Evolutionary conservation across 1,140 invertebrate species (phyloP).

Genomic region (Bombus difficillimus): DNA sequence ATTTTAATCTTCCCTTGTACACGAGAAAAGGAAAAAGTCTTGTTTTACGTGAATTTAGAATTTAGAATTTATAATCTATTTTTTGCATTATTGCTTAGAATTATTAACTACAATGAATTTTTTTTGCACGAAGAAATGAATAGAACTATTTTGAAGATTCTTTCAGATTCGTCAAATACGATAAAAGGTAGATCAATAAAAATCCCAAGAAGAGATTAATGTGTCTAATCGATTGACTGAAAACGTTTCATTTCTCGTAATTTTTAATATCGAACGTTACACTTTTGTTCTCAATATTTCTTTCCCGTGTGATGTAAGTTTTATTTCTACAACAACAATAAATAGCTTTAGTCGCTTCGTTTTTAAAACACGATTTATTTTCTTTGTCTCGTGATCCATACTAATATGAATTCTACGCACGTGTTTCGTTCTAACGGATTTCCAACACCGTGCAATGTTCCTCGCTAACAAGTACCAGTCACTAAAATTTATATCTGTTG

Average conservation of each 20-base stretch:
- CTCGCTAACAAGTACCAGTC: constrained; percentile 6
- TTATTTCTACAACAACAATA: not conserved
- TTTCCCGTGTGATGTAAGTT: not conserved
- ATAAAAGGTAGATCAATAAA: no score
- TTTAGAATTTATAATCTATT: no score
- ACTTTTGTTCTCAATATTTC: not conserved
- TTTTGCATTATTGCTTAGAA: no score
- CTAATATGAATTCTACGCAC: not conserved
- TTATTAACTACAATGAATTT: no score
- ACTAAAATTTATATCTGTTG: constrained; percentile 10
- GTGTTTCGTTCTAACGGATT: not conserved
- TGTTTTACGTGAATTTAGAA: no score
- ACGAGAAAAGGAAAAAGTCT: no score
- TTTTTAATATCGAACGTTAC: not conserved
- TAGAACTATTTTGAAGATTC: no score
- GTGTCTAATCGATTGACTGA: no score
- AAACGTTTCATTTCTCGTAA: not conserved
- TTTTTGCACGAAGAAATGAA: no score
- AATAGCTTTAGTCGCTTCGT: not conserved
- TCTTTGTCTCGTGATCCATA: not conserved
- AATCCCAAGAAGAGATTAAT: no score
- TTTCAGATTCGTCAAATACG: no score
- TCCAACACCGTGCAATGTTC: not conserved
- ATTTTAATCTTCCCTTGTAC: no score
- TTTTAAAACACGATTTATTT: not conserved